Evolutionary conservation across 64 coral and sea anemone species (phyloP), one percentile per base, ranked within the genome.

Genomic region (Cladopsammia gracilis): DNA sequence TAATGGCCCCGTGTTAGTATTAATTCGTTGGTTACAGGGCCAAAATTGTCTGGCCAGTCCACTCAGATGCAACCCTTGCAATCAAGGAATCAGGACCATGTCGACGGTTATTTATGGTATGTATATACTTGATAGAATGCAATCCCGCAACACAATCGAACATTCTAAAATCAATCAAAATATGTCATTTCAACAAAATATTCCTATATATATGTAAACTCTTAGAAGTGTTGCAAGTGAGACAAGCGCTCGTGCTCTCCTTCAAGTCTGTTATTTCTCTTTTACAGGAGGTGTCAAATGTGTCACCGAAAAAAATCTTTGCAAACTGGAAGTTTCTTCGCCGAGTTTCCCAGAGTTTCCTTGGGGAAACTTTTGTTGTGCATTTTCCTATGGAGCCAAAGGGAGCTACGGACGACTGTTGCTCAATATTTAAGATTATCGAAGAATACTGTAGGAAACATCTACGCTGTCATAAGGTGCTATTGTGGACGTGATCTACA

Each of bases 321-420:
- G 51, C 75, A 20, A 6, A 78, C n/a, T 78, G 75, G 75, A 56
- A 78, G 75, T 58, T 78, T 78, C 10, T 78, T 78, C 23, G 22
- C 16, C 22, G 75, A 78, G 51, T 78, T 78, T 78, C 48, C 49
- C 7, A 56, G 75, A 78, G 8, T 78, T 78, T 19, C 52, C 19
- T 58, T 78, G 20, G 75, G 75, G 56, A 57, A 78, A 24, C 16
- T 78, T 3, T 12, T 78, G 9, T 20, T 78, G 6, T 25, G 18
- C 8, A 78, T 78, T 24, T 58, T 56, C 25, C 23, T 78, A 23
- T 78, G 49, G 75, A 78, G 75, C 45, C 6, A 12, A 51, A 45
- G 51, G 5, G 75, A 78, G 56, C 50, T 78, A 4, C 51, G 51
- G 1, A 56, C 75, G 5, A 24, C 49, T 53, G 48, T 48, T 9